Evolutionary conservation across 1,140 invertebrate genomes (phyloP), one percentile per base, ranked within the genome.

Genomic region (Aradophagus sp.): DNA sequence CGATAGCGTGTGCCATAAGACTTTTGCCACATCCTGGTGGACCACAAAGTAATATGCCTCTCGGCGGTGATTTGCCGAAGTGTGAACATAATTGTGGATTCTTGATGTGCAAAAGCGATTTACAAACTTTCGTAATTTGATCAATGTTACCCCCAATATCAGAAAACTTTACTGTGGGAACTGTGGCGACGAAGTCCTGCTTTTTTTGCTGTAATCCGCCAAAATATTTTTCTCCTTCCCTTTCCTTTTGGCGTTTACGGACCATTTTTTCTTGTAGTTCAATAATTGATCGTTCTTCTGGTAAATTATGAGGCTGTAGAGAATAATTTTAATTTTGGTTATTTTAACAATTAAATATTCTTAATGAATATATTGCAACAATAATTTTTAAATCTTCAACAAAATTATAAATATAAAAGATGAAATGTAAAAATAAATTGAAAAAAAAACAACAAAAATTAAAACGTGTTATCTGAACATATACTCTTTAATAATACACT

Each of bases 31-130:
- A 93, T 16, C 93, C 95, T n/a, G 97, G 97, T 17, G 97, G 97
- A 11, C 97, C 97, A 84, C 93, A 97, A 1, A 99, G 86, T 38
- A 99, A 83, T 16, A 99, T 91, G 10, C 97, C 97, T 68, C 95
- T 93, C 1, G 41, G 38, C 8, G 63, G 63, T 20, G 90, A 91
- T 62, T 96, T 89, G 6, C 95, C 95, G 31, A 97, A 83, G 58
- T 91, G 87, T 62, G 87, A 87, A 78, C 93, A 96, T 1, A 96
- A 87, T 78, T 95, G 92, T 3, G 94, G 93, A 79, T 95, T 92
- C 73, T 90, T 92, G 75, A 97, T 89, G 77, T 97, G 94, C 13
- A 93, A 86, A 3, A 96, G 81, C 34, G 97, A 84, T 73, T 93
- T 91, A 77, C 91, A 93, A 0, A 96, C 88, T 75, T 95, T 91